These are phyloP conservation scores for Bombyx huttoni DNA, from an alignment of 2,888 invertebrate species.

Conservation along the genomic window DNA sequence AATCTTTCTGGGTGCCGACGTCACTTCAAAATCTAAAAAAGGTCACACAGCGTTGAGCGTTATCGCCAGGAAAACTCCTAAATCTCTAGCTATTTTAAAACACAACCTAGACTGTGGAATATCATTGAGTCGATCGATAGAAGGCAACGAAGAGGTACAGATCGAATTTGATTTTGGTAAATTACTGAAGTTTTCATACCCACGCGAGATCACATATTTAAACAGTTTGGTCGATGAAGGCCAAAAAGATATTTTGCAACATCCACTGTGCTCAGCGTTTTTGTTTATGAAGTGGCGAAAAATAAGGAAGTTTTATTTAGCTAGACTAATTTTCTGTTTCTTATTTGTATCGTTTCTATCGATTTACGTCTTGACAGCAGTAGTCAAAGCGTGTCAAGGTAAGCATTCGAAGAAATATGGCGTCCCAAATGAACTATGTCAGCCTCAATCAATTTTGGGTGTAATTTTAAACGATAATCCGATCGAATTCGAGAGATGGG, in stretches of 20 bases:
- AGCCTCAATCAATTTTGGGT: constrained; percentile 80
- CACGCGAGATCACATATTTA: constrained; percentile 87
- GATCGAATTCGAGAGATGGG: constrained; percentile 85
- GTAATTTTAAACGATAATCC: constrained; percentile 81
- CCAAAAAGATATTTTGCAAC: constrained; percentile 87
- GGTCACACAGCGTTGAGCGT: constrained; percentile 88
- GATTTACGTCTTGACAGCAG: constrained; percentile 82
- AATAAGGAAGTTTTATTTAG: constrained; percentile 89
- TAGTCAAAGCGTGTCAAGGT: constrained; percentile 78
- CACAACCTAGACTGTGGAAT: constrained; percentile 86
- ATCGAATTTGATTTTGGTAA: constrained; percentile 86
- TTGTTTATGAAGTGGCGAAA: constrained; percentile 92
- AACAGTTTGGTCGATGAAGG: constrained; percentile 91
- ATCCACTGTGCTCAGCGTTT: constrained; percentile 90
- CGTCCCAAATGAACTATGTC: constrained; percentile 80
- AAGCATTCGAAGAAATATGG: constrained; percentile 54
- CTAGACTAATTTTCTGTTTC: constrained; percentile 83
- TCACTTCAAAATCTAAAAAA: constrained; percentile 88
- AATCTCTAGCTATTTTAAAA: constrained; percentile 83
- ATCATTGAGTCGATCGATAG: constrained; percentile 79
- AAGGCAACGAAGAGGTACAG: constrained; percentile 85
- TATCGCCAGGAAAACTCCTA: constrained; percentile 87
- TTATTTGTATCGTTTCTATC: constrained; percentile 85
- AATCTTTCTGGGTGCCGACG: constrained; percentile 87
- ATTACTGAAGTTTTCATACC: constrained; percentile 85